A percentile compares a stretch with the other conserved stretches of the same genome.
These are phyloP conservation scores for Molossus molossus DNA, from an alignment of 2,797 vertebrate genomes.

Conservation along the genomic window DNA sequence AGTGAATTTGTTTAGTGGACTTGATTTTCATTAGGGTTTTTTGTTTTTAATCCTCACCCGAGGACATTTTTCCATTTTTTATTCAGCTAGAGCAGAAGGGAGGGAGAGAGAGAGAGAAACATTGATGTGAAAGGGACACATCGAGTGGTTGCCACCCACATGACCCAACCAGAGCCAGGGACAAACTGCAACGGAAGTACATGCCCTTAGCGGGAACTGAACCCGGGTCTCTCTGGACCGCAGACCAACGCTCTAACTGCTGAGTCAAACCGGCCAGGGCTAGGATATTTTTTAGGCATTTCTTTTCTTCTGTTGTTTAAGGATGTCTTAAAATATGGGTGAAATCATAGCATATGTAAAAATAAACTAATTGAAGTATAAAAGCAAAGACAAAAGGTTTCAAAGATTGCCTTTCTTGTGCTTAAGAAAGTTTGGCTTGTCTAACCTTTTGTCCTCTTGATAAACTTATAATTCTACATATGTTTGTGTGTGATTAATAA, in stretches of 20 bases:
- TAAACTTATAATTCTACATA: background rate
- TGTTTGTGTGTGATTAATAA: background rate
- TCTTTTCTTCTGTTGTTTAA: slow-evolving; percentile 36
- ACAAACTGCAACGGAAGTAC: too few species aligned
- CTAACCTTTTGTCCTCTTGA: slow-evolving; percentile 13
- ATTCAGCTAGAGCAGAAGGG: too few species aligned
- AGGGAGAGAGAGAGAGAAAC: too few species aligned
- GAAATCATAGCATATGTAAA: background rate
- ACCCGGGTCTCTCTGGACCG: too few species aligned
- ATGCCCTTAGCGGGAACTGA: too few species aligned
- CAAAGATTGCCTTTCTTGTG: background rate
- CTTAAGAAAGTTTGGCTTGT: background rate
- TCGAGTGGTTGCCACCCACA: too few species aligned
- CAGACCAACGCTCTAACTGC: too few species aligned
- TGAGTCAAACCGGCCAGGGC: too few species aligned
- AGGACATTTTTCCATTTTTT: too few species aligned
- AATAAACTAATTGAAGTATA: background rate
- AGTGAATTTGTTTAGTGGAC: slow-evolving; percentile 7
- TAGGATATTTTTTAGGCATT: background rate
- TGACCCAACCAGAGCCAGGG: too few species aligned
- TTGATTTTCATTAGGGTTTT: background rate
- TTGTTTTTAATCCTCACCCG: background rate
- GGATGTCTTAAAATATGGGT: background rate
- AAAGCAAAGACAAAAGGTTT: background rate
- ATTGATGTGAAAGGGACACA: too few species aligned